Conservation (phyloP, 2,888 invertebrate species). For the Tanypteryx hageni region DNA sequence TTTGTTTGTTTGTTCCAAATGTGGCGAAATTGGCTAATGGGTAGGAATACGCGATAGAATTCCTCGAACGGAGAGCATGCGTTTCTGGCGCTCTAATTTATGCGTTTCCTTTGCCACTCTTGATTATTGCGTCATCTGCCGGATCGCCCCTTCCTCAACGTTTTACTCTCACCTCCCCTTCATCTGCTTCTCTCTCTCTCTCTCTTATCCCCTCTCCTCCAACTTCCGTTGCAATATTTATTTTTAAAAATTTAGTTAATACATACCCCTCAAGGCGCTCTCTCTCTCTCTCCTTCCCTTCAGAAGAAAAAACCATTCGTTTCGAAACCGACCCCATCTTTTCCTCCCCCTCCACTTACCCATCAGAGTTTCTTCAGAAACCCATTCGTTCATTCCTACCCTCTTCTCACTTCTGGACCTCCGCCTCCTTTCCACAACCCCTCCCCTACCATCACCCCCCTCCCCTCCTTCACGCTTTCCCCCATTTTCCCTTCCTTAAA, state of each 20-base stretch:
- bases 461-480: too few species aligned
- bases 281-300: neutral
- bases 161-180: neutral
- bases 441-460: neutral
- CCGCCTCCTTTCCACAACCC: neutral
- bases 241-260: conserved; percentile 33
- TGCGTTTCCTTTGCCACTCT: too few species aligned
- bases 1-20: too few species aligned
- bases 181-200: neutral
- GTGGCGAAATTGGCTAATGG: too few species aligned
- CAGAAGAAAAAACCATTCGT: neutral
- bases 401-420: too few species aligned
- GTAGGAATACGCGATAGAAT: too few species aligned
- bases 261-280: neutral
- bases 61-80: too few species aligned
- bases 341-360: neutral
- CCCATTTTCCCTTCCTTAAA: too few species aligned
- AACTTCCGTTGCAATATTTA: neutral
- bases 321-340: neutral
- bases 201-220: neutral
- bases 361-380: conserved; percentile 7
- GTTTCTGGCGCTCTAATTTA: too few species aligned
- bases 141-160: neutral
- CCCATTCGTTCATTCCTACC: neutral
- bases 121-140: too few species aligned